Evolutionary conservation across 2,797 vertebrate genomes (phyloP).

Genomic region (Melanotaenia nigrans): DNA sequence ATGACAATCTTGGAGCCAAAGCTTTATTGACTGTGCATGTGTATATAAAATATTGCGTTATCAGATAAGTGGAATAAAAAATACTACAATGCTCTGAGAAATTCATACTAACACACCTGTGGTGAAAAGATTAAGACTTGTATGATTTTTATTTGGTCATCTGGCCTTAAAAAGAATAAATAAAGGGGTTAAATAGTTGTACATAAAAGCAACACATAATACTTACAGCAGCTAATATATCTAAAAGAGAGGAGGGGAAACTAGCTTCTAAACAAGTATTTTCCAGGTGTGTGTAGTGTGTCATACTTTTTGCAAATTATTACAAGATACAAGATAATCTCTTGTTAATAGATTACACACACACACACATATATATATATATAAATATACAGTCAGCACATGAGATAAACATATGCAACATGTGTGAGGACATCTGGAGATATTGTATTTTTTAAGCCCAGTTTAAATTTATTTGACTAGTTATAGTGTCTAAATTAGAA

Average conservation of each 20-base stretch:
- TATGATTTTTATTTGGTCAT: slow-evolving; percentile 9
- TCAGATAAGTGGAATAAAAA: background rate
- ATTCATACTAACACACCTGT: background rate
- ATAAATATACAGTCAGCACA: background rate
- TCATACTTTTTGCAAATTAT: too few species aligned
- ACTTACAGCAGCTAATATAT: background rate
- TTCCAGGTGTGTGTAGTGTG: too few species aligned
- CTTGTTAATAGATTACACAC: background rate
- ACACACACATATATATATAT: too few species aligned
- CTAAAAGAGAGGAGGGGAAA: background rate
- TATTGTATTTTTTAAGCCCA: background rate
- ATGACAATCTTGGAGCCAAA: background rate
- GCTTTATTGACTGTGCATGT: slow-evolving; percentile 35
- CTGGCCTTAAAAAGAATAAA: background rate
- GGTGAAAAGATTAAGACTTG: slow-evolving; percentile 3
- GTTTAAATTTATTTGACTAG: background rate
- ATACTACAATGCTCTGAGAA: background rate
- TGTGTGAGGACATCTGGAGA: background rate
- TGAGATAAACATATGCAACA: background rate
- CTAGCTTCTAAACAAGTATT: too few species aligned
- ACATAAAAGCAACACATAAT: background rate
- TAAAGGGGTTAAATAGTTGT: background rate
- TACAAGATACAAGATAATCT: background rate
- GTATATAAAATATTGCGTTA: background rate
- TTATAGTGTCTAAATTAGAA: background rate